These are phyloP conservation scores for Nasonia oneida DNA, from an alignment of 2,888 invertebrate species.

Conservation along the genomic window DNA sequence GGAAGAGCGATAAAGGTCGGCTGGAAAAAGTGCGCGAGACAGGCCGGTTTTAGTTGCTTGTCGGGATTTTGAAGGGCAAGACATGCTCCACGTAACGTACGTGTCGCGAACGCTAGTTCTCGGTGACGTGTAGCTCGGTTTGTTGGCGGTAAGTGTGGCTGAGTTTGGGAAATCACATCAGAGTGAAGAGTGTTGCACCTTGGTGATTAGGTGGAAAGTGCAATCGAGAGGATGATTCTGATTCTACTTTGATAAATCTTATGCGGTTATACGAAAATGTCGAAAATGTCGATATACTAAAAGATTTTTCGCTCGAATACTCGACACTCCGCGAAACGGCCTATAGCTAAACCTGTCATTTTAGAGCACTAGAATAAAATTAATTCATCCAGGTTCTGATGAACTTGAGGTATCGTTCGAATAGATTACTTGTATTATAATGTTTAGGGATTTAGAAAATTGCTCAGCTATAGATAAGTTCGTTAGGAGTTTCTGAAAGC, in stretches of 20 bases:
- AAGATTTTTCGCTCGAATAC: too few species aligned
- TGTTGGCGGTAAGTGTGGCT: neutral
- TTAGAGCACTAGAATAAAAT: too few species aligned
- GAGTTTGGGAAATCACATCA: neutral
- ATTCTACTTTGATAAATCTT: neutral
- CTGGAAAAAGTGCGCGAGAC: conserved; percentile 49
- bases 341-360: too few species aligned
- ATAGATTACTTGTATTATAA: too few species aligned
- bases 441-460: too few species aligned
- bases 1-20: conserved; percentile 30
- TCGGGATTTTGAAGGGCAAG: conserved; percentile 58
- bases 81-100: conserved; percentile 16
- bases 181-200: neutral
- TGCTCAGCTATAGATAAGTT: too few species aligned
- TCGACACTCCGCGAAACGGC: too few species aligned
- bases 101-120: neutral
- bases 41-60: conserved; percentile 48
- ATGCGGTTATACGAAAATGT: too few species aligned
- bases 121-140: neutral
- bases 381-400: too few species aligned
- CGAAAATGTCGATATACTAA: too few species aligned
- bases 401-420: too few species aligned
- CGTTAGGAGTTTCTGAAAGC: too few species aligned
- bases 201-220: neutral
- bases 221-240: neutral